A percentile compares a stretch with the other conserved stretches of the same genome.
phyloP scores from a whole-genome alignment of 2,888 invertebrate species.

The Pseudeuparius sepicola region DNA sequence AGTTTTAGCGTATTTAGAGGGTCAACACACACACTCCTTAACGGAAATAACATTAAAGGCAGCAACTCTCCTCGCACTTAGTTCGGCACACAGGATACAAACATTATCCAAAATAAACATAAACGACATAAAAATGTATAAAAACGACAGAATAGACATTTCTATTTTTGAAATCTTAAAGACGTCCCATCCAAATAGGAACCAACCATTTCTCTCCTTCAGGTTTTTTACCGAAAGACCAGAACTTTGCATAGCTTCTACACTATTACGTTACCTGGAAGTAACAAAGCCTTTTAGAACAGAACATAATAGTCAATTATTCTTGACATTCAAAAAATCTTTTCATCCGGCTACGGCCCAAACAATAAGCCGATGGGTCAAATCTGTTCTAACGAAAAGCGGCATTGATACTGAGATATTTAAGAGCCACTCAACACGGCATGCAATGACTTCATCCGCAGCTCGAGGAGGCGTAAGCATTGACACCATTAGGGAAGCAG shows the following conservation, averaged over 20 bases:
- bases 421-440: conserved; percentile 13
- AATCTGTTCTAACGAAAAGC: conserved; percentile 9
- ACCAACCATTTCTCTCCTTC: conserved; percentile 11
- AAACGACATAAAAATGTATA: conserved; percentile 12
- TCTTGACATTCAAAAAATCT: conserved; percentile 14
- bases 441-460: conserved; percentile 16
- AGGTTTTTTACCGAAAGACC: conserved; percentile 10
- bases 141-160: conserved; percentile 11
- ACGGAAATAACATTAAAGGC: conserved; percentile 9
- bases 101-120: conserved; percentile 15
- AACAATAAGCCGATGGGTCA: conserved; percentile 12
- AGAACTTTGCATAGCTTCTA: conserved; percentile 5
- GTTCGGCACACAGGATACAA: conserved; percentile 9
- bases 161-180: conserved; percentile 17
- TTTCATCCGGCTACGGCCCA: conserved; percentile 10
- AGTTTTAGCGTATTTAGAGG: conserved; percentile 13
- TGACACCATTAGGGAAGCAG: conserved; percentile 13
- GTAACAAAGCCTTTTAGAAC: conserved; percentile 3
- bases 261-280: conserved; percentile 2
- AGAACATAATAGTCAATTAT: conserved; percentile 4
- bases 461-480: conserved; percentile 10
- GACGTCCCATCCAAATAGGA: conserved; percentile 13
- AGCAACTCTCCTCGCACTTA: background rate
- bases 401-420: conserved; percentile 12
- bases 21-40: conserved; percentile 9